phyloP scores from a whole-genome alignment of 2,113 vertebrate genomes.

The Dendrocopos noguchii region DNA sequence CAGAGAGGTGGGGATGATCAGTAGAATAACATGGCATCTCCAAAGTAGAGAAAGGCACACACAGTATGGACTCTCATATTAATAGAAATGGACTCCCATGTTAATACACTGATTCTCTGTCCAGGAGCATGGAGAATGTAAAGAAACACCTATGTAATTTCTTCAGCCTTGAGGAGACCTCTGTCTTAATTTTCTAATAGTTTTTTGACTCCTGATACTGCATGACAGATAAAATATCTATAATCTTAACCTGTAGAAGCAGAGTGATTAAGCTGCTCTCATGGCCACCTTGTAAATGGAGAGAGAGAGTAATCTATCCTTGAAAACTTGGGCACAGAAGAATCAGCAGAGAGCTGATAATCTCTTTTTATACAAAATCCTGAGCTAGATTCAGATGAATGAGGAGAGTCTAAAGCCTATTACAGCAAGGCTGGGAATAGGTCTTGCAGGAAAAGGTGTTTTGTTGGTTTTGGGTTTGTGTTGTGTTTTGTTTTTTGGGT shows the following conservation, averaged over 20 bases:
- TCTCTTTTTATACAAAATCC: not conserved
- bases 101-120: not conserved
- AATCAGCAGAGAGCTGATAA: not conserved
- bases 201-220: not conserved
- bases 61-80: not conserved
- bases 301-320: not conserved
- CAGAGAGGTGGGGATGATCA: not conserved
- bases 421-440: not conserved
- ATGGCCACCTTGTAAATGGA: not conserved
- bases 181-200: not conserved
- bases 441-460: not conserved
- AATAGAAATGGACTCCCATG: too few species aligned
- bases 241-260: not conserved
- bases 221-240: not conserved
- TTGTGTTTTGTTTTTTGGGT: too few species aligned
- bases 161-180: not conserved
- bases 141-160: not conserved
- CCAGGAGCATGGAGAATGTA: not conserved
- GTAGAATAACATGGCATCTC: not conserved
- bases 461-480: not conserved
- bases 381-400: not conserved
- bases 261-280: accelerated
- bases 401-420: not conserved
- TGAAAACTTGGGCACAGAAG: not conserved
- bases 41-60: accelerated